A percentile compares a stretch with the other conserved stretches of the same genome.
Evolutionary conservation across 2,797 vertebrate genomes (phyloP).

Genomic region (Melanotaenia trifasciata): DNA sequence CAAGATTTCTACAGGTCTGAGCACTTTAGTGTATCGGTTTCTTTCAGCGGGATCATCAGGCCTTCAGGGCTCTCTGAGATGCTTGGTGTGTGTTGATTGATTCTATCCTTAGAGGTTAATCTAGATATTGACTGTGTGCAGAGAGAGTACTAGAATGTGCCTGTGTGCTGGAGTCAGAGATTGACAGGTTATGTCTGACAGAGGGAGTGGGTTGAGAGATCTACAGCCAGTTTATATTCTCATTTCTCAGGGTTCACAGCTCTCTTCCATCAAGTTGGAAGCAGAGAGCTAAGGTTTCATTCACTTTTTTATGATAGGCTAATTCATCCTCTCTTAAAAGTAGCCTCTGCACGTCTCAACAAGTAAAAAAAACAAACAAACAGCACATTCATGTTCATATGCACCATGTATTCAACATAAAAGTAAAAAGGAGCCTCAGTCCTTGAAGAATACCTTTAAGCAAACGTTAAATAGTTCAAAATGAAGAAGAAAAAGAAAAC

Average conservation of each 20-base stretch:
- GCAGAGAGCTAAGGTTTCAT: constrained; percentile 61
- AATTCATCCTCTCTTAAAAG: constrained; percentile 68
- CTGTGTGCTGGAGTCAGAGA: constrained; percentile 31
- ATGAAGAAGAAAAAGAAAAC: constrained; percentile 42
- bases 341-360: constrained; percentile 52
- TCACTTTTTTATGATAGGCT: constrained; percentile 45
- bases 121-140: constrained; percentile 61
- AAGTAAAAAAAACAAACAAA: constrained; percentile 37
- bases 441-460: constrained; percentile 25
- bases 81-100: constrained; percentile 70
- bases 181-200: constrained; percentile 49
- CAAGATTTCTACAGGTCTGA: constrained; percentile 56
- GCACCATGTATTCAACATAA: constrained; percentile 3
- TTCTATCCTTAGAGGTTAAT: constrained; percentile 77
- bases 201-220: constrained; percentile 72
- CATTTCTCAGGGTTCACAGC: constrained; percentile 78
- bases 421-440: constrained; percentile 13
- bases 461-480: constrained; percentile 58
- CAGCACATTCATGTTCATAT: constrained; percentile 38
- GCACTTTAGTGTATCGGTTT: constrained; percentile 62
- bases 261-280: constrained; percentile 72
- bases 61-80: constrained; percentile 46
- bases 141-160: constrained; percentile 44
- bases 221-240: constrained; percentile 79
- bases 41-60: constrained; percentile 64